These are phyloP conservation scores for Epizoanthus scotinus DNA, from an alignment of 92 coral and sea anemone species.

Conservation along the genomic window DNA sequence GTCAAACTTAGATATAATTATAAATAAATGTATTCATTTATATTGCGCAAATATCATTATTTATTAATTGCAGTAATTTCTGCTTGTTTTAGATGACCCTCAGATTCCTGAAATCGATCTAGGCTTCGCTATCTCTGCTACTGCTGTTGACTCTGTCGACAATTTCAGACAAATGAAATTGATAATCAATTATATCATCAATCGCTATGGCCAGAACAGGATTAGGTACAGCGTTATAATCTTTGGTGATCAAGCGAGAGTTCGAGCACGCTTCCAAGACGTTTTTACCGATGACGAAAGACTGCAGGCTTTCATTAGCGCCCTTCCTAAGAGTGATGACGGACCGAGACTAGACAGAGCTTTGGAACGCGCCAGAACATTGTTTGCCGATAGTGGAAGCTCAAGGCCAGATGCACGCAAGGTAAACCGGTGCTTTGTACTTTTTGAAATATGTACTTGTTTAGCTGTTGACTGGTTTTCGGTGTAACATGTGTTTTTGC, in stretches of 20 bases:
- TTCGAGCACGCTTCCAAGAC: constrained; percentile 17
- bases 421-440: neutral
- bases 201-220: constrained; percentile 29
- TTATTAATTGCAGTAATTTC: neutral
- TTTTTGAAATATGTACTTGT: neutral
- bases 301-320: constrained; percentile 10
- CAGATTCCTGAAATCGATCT: constrained; percentile 34
- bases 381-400: constrained; percentile 25
- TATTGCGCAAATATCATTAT: neutral
- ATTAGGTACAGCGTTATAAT: constrained; percentile 31
- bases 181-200: constrained; percentile 27
- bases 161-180: constrained; percentile 34
- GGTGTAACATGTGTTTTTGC: too few relatives aligned
- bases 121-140: constrained; percentile 34
- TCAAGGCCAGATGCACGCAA: constrained; percentile 25
- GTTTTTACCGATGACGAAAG: constrained; percentile 1
- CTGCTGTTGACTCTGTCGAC: constrained; percentile 21
- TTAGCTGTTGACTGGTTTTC: too few relatives aligned
- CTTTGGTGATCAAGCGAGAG: constrained; percentile 16
- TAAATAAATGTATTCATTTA: neutral
- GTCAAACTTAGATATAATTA: too few relatives aligned
- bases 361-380: constrained; percentile 10
- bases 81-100: constrained; percentile 9
- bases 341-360: constrained; percentile 23
- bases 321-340: neutral